phyloP scores from a whole-genome alignment of 2,888 invertebrate genomes.

The Drosophila pseudotakahashii region DNA sequence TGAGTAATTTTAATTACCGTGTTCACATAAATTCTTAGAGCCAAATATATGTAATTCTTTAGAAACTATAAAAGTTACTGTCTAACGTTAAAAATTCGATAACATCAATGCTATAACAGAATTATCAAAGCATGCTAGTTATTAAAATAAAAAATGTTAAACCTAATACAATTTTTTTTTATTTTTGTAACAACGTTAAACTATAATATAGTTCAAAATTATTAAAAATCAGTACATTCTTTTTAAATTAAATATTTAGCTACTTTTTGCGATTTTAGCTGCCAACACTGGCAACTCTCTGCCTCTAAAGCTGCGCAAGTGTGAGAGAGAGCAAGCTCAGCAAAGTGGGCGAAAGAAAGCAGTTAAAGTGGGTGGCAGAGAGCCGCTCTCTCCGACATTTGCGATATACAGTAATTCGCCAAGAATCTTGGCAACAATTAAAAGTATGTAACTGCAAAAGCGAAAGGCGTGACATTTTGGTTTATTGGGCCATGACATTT shows the following conservation, averaged over 20 bases:
- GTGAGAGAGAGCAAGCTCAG: constrained; percentile 18
- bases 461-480: constrained; percentile 1
- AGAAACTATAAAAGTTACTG: no score
- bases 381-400: constrained; percentile 6
- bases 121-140: no score
- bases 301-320: constrained; percentile 36
- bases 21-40: no score
- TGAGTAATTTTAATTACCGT: no score
- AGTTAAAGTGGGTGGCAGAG: constrained; percentile 14
- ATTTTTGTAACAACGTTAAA: no score
- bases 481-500: constrained; percentile 21
- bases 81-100: no score
- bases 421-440: constrained; percentile 28
- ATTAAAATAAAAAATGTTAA: no score
- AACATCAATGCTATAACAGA: no score
- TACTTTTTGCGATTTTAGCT: neutral
- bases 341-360: constrained; percentile 22
- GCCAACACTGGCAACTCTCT: constrained; percentile 12
- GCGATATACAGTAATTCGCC: constrained; percentile 17
- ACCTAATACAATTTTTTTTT: no score
- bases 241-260: neutral
- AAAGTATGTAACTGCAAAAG: neutral
- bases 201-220: no score
- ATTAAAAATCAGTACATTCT: no score
- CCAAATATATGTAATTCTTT: no score